A percentile compares a stretch with the other conserved stretches of the same genome.
Conservation (phyloP, 2,113 vertebrate genomes). For the Miniopterus natalensis region DNA sequence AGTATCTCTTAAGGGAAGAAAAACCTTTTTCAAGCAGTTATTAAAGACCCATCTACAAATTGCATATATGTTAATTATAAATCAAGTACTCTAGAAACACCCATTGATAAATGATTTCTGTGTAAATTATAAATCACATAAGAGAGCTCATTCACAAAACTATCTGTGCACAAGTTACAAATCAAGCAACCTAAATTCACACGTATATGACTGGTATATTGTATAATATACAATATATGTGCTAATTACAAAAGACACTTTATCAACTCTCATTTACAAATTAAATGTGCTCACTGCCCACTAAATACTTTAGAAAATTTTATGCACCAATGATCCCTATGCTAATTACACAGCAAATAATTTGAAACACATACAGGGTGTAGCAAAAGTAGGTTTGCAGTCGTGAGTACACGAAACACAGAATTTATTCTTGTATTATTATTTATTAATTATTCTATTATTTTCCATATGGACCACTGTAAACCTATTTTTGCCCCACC, state of each 20-base stretch:
- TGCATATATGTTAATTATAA: slow-evolving; percentile 40
- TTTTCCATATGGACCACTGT: not conserved
- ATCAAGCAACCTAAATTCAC: not conserved
- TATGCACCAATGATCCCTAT: not conserved
- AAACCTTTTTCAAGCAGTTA: slow-evolving; percentile 64
- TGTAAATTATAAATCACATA: slow-evolving; percentile 51
- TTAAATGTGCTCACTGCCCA: not conserved
- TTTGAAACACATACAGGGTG: not conserved
- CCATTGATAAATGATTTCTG: slow-evolving; percentile 68
- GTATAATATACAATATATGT: not conserved
- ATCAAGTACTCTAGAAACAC: slow-evolving; percentile 67
- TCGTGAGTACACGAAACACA: not conserved
- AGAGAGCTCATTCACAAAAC: slow-evolving; percentile 72
- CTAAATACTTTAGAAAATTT: not conserved
- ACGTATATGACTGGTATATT: not conserved
- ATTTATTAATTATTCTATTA: not conserved
- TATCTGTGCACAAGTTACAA: slow-evolving; percentile 41
- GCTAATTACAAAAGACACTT: slow-evolving; percentile 64
- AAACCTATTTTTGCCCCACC: not conserved
- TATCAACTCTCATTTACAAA: not conserved
- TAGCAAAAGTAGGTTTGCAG: too few relatives aligned
- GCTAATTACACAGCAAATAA: not conserved
- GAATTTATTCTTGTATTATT: not conserved
- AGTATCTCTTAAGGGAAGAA: slow-evolving; percentile 64
- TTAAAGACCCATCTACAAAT: slow-evolving; percentile 64